Evolutionary conservation across 2,113 vertebrate genomes (phyloP).

Genomic region (Marmota monax): DNA sequence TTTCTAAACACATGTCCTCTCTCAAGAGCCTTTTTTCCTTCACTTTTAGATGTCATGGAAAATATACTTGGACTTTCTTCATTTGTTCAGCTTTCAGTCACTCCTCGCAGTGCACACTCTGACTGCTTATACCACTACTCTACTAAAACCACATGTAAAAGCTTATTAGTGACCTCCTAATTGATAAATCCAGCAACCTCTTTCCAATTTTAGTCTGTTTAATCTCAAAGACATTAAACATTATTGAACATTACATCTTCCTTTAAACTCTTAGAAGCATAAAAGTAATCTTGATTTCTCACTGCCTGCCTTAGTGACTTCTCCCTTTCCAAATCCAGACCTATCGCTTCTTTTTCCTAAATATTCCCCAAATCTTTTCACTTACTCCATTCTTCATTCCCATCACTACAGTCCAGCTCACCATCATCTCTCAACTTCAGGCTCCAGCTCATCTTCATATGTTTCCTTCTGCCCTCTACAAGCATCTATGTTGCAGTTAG

Average conservation of each 20-base stretch:
- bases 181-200: neutral
- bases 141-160: neutral
- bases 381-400: neutral
- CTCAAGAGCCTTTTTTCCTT: neutral
- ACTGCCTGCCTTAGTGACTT: neutral
- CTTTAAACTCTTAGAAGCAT: slow-evolving; percentile 6
- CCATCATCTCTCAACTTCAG: neutral
- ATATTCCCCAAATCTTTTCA: neutral
- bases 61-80: neutral
- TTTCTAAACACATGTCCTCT: neutral
- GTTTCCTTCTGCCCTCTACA: neutral
- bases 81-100: neutral
- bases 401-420: neutral
- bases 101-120: neutral
- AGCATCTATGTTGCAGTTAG: neutral
- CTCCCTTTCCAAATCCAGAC: neutral
- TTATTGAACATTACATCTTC: neutral
- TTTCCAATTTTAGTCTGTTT: slow-evolving; percentile 4
- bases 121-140: neutral
- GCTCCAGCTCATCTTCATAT: neutral
- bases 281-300: neutral
- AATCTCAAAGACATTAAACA: neutral
- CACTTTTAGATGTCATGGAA: neutral
- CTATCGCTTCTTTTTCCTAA: neutral
- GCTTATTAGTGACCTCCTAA: neutral